These are phyloP conservation scores for Paedocypris micromegethes DNA, from an alignment of 2,797 vertebrate genomes.

Conservation along the genomic window DNA sequence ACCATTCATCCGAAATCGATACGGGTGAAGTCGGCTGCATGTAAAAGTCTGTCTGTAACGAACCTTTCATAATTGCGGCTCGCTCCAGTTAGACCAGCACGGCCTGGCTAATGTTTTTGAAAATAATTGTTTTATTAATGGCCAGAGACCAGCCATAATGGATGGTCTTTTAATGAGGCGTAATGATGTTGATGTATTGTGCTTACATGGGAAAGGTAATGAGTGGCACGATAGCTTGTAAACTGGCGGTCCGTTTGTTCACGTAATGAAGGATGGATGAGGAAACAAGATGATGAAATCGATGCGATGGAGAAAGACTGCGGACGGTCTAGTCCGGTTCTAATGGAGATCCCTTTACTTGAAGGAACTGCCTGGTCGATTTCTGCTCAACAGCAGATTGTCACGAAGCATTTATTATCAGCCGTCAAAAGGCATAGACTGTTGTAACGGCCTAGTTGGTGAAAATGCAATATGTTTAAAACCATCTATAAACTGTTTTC, in stretches of 20 bases:
- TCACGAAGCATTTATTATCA: conserved; percentile 53
- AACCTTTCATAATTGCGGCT: conserved; percentile 33
- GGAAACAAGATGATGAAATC: conserved; percentile 18
- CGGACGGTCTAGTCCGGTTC: conserved; percentile 33
- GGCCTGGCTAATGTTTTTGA: conserved; percentile 21
- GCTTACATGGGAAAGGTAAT: conserved; percentile 36
- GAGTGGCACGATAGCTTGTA: conserved; percentile 23
- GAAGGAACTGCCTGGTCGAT: conserved; percentile 35
- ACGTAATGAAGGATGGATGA: neutral
- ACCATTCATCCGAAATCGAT: conserved; percentile 15
- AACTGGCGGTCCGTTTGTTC: conserved; percentile 8
- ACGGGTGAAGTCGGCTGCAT: conserved; percentile 16
- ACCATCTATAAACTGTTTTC: too few relatives aligned
- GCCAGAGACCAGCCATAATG: conserved; percentile 29
- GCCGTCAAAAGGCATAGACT: conserved; percentile 44
- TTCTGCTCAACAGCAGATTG: conserved; percentile 47
- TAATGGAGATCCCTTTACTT: conserved; percentile 22
- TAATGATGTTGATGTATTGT: conserved; percentile 42
- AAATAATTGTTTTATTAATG: conserved; percentile 29
- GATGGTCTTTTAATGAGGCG: conserved; percentile 34
- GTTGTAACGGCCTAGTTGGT: conserved; percentile 46
- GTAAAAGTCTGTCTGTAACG: conserved; percentile 30
- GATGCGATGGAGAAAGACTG: conserved; percentile 30
- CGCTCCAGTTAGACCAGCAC: conserved; percentile 16
- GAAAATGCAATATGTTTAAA: conserved; percentile 44